These are phyloP conservation scores for Arrhamphus sclerolepis DNA, from an alignment of 2,797 vertebrate species.

Conservation along the genomic window DNA sequence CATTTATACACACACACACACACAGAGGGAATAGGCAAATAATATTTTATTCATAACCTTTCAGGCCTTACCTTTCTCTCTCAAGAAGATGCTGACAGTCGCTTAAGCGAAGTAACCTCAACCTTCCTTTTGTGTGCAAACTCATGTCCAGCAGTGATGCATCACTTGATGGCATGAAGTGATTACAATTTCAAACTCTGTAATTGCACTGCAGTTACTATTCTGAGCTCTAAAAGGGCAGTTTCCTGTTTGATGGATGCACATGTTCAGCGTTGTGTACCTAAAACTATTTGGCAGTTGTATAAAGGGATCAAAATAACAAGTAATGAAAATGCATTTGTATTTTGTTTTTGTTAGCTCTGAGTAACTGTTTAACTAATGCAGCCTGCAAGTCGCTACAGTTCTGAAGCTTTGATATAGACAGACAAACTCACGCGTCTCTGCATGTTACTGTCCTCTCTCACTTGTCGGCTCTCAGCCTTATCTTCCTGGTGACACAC, in stretches of 20 bases:
- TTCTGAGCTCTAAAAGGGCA: neutral
- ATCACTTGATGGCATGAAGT: too few species aligned
- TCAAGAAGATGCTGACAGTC: conserved; percentile 8
- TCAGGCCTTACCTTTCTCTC: conserved; percentile 25
- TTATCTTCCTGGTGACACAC: conserved; percentile 30
- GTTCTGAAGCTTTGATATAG: neutral
- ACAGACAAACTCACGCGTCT: neutral
- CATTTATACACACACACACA: conserved; percentile 15
- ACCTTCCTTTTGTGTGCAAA: neutral
- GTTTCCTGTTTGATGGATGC: neutral
- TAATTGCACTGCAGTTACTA: neutral
- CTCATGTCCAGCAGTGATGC: neutral
- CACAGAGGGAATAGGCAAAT: conserved; percentile 14
- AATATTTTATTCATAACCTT: conserved; percentile 69
- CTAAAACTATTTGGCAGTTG: neutral
- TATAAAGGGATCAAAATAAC: neutral
- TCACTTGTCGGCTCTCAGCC: conserved; percentile 25
- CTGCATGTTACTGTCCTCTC: conserved; percentile 16
- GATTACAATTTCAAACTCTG: too few species aligned
- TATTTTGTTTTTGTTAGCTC: too few species aligned
- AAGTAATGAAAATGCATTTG: neutral
- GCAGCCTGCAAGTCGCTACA: neutral
- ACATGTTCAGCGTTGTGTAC: too few species aligned
- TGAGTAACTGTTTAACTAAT: neutral
- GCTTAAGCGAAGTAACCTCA: conserved; percentile 5